A percentile compares a stretch with the other conserved stretches of the same genome.
phyloP scores from a whole-genome alignment of 1,140 invertebrate species.

The Solen grandis region DNA sequence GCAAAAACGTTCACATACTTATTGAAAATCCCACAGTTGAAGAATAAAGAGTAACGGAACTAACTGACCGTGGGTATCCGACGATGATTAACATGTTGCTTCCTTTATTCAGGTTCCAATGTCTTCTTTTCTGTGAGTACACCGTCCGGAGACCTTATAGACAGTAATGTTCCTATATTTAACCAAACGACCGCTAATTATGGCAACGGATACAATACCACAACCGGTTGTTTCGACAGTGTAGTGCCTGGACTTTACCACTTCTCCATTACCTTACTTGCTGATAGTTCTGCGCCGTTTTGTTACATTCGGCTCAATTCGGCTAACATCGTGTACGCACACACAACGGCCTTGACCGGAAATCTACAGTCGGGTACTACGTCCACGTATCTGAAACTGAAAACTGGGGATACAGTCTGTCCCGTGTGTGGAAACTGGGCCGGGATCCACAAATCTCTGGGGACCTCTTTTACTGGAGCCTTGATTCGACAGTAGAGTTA shows the following conservation, averaged over 20 bases:
- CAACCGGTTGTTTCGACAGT: background rate
- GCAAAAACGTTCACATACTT: too few species aligned
- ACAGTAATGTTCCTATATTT: background rate
- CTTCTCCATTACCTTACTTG: background rate
- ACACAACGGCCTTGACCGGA: background rate
- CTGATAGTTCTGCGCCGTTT: background rate
- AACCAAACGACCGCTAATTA: background rate
- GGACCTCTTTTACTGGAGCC: background rate
- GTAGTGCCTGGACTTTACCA: background rate
- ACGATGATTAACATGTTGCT: too few species aligned
- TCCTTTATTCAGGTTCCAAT: background rate
- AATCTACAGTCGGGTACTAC: background rate
- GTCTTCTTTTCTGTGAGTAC: background rate
- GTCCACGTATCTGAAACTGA: background rate
- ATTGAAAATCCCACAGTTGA: too few species aligned
- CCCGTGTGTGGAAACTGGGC: background rate
- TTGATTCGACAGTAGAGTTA: background rate
- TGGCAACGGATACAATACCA: background rate
- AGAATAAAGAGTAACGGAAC: too few species aligned
- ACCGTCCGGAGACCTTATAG: background rate
- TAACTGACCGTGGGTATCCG: too few species aligned
- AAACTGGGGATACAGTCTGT: background rate
- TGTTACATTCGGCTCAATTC: background rate
- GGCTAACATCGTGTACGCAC: background rate
- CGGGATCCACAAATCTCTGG: background rate